Percentiles rank a stretch among this genome's conserved stretches.
These are phyloP conservation scores for Torymus aiolomorphi DNA, from an alignment of 2,888 invertebrate genomes.

Conservation along the genomic window DNA sequence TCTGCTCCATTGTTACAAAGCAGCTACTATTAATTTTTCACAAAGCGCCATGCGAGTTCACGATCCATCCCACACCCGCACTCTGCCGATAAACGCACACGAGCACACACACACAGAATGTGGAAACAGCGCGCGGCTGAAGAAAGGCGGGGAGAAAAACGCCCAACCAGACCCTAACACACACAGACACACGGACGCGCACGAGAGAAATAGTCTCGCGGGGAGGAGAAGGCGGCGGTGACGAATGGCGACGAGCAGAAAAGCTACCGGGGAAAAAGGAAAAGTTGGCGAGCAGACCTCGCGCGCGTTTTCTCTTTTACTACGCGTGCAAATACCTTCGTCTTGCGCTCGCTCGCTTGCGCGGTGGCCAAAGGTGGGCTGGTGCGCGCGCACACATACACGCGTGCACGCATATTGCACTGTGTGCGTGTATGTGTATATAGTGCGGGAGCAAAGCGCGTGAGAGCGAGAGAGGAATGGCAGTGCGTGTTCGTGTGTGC, in stretches of 20 bases:
- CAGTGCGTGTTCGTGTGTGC: slow-evolving; percentile 41
- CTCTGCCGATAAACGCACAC: no score
- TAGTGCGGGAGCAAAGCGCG: not conserved
- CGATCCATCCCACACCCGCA: no score
- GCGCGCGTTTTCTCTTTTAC: slow-evolving; percentile 33
- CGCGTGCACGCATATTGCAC: no score
- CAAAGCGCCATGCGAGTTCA: no score
- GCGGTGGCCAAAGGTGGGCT: no score
- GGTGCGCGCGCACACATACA: no score
- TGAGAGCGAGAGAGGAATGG: slow-evolving; percentile 8
- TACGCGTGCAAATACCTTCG: not conserved
- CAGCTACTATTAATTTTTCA: no score
- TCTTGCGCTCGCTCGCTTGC: no score
- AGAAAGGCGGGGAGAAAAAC: not conserved
- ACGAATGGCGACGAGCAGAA: slow-evolving; percentile 37
- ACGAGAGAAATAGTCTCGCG: slow-evolving; percentile 37
- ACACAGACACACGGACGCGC: not conserved
- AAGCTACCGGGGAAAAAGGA: slow-evolving; percentile 1
- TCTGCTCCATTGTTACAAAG: no score
- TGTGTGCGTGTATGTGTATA: slow-evolving; percentile 15
- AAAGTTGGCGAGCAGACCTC: slow-evolving; percentile 16
- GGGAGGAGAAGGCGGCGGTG: slow-evolving; percentile 33
- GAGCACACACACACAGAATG: no score
- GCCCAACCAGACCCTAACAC: no score
- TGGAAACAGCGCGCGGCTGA: no score